Evolutionary conservation across 2,888 invertebrate species (phyloP), one percentile per base, ranked within the genome.

Genomic region (Napeogenes sylphis): DNA sequence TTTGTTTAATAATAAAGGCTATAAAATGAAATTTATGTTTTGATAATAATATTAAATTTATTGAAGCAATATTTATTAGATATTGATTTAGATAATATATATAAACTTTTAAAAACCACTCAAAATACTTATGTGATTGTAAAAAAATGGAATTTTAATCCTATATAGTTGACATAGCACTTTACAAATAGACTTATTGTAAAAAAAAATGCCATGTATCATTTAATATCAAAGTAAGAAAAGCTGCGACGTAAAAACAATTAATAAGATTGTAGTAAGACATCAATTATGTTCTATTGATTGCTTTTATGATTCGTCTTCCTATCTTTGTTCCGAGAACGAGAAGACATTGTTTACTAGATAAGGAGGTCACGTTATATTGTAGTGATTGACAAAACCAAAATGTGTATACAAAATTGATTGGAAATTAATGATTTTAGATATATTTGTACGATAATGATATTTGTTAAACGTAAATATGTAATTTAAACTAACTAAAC

Each of bases 341-440:
- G 58, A 62, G 74, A 76, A 71, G 77, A 63, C 77, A 71, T 78
- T 76, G 72, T 75, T 76, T 72, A 67, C 64, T 64, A 76, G 83
- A 84, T 84, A 83, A 80, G 75, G 78, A 79, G 83, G 84, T 83
- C 83, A 80, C 74, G 72, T 21, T 21, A 21, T 21, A 21, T 21
- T 66, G 62, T 58, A 63, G 55, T 56, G 64, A 66, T 68, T 66
- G 64, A 63, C 56, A 59, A 35, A 57, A 62, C 59, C 62, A 57
- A 62, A 58, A 63, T 59, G 51, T 45, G 45, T 45, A 42, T 53
- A 13, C 5, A 38, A 10, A 10, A 42, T 42, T 3, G 42, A 42
- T 10, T 42, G 10, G 42, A 42, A 10, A 42, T 42, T 42, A 42
- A 42, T 42, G 10, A 10, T 10, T 42, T 10, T 42, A 42, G 5